phyloP scores from a whole-genome alignment of 2,797 vertebrate species.

The Lindbergichthys nudifrons region DNA sequence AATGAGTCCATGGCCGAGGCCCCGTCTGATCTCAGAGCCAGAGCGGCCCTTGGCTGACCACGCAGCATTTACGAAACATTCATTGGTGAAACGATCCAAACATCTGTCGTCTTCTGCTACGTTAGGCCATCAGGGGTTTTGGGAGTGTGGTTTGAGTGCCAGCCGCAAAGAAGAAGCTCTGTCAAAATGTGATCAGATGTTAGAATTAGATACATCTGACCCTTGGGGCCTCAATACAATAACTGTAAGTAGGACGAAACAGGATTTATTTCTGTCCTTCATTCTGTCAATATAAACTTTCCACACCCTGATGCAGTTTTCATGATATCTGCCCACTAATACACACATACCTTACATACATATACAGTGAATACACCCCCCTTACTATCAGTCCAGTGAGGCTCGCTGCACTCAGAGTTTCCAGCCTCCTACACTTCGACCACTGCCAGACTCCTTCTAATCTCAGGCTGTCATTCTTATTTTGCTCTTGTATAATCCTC shows the following conservation, averaged over 20 bases:
- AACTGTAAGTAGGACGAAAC: not conserved
- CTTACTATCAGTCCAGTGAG: not conserved
- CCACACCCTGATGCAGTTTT: conserved; percentile 28
- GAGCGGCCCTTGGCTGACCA: conserved; percentile 40
- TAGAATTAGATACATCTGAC: conserved; percentile 7
- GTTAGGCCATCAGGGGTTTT: conserved; percentile 15
- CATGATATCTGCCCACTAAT: not conserved
- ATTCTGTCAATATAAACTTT: not conserved
- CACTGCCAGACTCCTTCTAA: conserved; percentile 50
- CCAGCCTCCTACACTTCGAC: conserved; percentile 25
- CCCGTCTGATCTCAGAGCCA: conserved; percentile 42
- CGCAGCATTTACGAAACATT: conserved; percentile 41
- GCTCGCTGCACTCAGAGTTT: conserved; percentile 28
- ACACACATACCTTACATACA: conserved; percentile 8
- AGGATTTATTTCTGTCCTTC: not conserved
- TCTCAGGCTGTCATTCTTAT: conserved; percentile 64
- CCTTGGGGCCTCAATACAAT: not conserved
- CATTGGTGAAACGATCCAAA: conserved; percentile 33
- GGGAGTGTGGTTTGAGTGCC: conserved; percentile 18
- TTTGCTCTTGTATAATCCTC: conserved; percentile 54
- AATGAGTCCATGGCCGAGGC: conserved; percentile 14
- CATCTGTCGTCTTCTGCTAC: conserved; percentile 43
- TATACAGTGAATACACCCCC: not conserved
- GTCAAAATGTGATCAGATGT: conserved; percentile 5
- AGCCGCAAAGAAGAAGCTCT: conserved; percentile 1